Evolutionary conservation across 2,888 invertebrate species (phyloP).

Genomic region (Lasioglossum morio): DNA sequence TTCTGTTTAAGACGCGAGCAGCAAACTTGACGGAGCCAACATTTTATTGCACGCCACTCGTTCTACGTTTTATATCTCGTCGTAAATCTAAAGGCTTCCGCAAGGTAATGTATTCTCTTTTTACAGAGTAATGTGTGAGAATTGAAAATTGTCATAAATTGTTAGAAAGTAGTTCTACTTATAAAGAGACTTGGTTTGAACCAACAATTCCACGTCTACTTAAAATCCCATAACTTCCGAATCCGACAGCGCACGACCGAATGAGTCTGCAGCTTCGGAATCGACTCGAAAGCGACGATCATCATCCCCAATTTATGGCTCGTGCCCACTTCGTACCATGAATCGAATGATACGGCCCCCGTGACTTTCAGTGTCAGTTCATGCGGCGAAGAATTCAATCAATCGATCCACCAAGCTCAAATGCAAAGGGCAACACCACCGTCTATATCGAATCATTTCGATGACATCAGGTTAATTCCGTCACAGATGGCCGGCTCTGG

Average conservation of each 20-base stretch:
- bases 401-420: conserved; percentile 23
- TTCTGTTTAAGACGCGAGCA: neutral
- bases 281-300: neutral
- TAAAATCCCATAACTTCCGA: neutral
- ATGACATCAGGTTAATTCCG: conserved; percentile 75
- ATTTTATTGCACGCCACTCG: conserved; percentile 1
- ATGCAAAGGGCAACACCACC: conserved; percentile 10
- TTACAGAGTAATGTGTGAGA: neutral
- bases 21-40: neutral
- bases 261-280: neutral
- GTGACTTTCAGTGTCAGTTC: conserved; percentile 20
- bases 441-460: conserved; percentile 76
- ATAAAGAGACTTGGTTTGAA: too few species aligned
- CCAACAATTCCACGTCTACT: neutral
- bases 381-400: conserved; percentile 15
- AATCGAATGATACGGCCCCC: neutral
- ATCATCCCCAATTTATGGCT: conserved; percentile 12
- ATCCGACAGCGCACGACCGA: neutral
- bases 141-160: neutral
- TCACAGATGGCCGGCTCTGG: conserved; percentile 71
- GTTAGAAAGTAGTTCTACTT: neutral
- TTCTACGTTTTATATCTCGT: neutral
- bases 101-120: neutral
- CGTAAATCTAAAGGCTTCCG: neutral
- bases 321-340: neutral